Conservation (phyloP, 2,797 vertebrate genomes). For the Lindbergichthys nudifrons region DNA sequence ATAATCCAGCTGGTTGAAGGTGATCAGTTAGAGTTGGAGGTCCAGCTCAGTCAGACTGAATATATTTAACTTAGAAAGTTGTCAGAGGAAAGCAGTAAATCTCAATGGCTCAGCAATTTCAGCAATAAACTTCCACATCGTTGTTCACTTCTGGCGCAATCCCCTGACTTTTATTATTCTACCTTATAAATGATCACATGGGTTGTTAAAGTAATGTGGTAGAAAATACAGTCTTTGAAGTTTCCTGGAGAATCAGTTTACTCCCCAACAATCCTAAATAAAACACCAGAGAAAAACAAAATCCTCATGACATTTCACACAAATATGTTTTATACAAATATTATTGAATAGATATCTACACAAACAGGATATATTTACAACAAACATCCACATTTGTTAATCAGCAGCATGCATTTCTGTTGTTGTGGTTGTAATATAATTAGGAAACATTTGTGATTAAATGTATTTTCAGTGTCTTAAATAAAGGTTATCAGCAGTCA, state of each 20-base stretch:
- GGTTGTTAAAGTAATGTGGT: neutral
- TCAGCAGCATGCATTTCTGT: too few relatives aligned
- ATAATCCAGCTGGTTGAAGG: slow-evolving; percentile 18
- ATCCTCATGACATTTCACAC: neutral
- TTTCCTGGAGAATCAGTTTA: neutral
- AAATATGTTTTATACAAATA: neutral
- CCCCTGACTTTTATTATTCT: neutral
- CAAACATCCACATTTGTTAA: neutral
- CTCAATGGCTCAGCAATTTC: slow-evolving; percentile 25
- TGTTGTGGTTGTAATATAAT: neutral
- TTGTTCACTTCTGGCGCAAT: slow-evolving; percentile 15
- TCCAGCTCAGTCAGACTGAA: neutral
- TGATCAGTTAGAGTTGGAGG: slow-evolving; percentile 13
- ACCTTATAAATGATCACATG: neutral
- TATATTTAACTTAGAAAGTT: slow-evolving; percentile 20
- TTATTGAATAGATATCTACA: neutral
- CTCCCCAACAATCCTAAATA: neutral
- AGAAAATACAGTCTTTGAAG: neutral
- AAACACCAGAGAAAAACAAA: neutral
- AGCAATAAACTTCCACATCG: neutral
- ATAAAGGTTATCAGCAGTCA: slow-evolving; percentile 4
- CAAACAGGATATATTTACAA: neutral
- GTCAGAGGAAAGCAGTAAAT: slow-evolving; percentile 18
- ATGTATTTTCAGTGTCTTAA: neutral
- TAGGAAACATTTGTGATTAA: neutral